Evolutionary conservation across 2,113 vertebrate species (phyloP), one percentile per base, ranked within the genome.

Genomic region (Leucopsar rothschildi): DNA sequence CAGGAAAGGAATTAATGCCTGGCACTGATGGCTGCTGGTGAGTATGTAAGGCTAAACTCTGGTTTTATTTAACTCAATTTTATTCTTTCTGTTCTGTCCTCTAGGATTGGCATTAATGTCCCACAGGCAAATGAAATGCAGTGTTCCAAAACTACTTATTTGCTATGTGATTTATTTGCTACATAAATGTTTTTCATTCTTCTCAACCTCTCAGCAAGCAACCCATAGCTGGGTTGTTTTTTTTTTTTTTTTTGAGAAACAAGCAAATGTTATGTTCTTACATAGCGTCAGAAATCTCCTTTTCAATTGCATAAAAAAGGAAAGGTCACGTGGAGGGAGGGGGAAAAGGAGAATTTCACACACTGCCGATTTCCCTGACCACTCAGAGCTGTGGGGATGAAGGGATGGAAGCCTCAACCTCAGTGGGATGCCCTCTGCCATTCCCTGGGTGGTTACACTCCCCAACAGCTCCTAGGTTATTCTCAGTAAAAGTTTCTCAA

Each of bases 1-100:
- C 88, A 91, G 88, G 79, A 79, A 82, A 87, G 80, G 80, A 96
- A 97, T 95, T 95, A 94, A 93, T 86, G 71, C 66, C 93, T 96
- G 91, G 84, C 92, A 90, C 69, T 68, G 76, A 77, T 81, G 91
- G 68, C 68, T 95, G 96, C 84, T 89, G 83, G 89, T 90, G 92
- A 65, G 65, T 81, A 91, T 90, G 90, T 91, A 85, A 92, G 90
- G 69, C 86, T 95, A 93, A 97, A 93, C 85, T 82, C 81, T 44
- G 70, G 57, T 19, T 96, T 94, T 95, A 77, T 93, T 91, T 94
- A 91, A 93, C 79, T 97, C 86, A 61, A 29, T 94, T 93, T 87
- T 91, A 56, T 82, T 95, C 87, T 71, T 94, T 83, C 90, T 91
- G 12, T 75, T 88, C 45, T 77, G 65, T 95, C 96, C 86, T 83